Base-by-base conservation (phyloP, 2,113 vertebrate genomes). In the Ibidorhyncha struthersii region DNA sequence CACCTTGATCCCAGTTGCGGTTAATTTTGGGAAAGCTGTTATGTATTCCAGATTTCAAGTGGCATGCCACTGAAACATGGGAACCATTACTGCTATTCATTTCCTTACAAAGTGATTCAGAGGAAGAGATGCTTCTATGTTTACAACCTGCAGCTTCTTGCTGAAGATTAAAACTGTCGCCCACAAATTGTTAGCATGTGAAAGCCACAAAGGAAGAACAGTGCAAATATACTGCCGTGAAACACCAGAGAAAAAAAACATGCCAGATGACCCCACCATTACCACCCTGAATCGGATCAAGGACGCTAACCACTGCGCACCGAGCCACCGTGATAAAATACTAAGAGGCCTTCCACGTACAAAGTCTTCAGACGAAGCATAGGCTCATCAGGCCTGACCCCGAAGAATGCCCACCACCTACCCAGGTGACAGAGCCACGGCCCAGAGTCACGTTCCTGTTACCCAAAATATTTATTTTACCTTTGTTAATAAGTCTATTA, bases 51-150 rank as follows among this genome's bases (percentile, higher is more conserved):
- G 26, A 43, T 83, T 93, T 47, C 69, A 91, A 96, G 66, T 62
- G 59, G 67, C 79, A 72, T 41, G 73, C 84, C 78, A 87, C 66
- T 65, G 89, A 77, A 90, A 91, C 91, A 92, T 79, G 86, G 86
- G 95, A 96, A 95, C 58, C 66, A 87, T 40, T 55, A 70, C 86
- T 89, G 50, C 91, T 63, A 77, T 90, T 93, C 63, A 83, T 93
- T 95, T 91, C 71, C 63, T 93, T 95, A 94, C 91, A 76, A 66
- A 93, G 85, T 83, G 91, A 96, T 86, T 95, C 89, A 94, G 83
- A 93, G 53, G 72, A 96, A 82, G 65, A 91, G 59, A 63, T 66
- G 66, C 53, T 96, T 72, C 67, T 90, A 0, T 40, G 49, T 67
- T 69, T 63, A 84, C 94, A 77, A 72, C 20, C 40, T 81, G 40